phyloP scores from a whole-genome alignment of 2,113 vertebrate genomes.

The Calonectris borealis region DNA sequence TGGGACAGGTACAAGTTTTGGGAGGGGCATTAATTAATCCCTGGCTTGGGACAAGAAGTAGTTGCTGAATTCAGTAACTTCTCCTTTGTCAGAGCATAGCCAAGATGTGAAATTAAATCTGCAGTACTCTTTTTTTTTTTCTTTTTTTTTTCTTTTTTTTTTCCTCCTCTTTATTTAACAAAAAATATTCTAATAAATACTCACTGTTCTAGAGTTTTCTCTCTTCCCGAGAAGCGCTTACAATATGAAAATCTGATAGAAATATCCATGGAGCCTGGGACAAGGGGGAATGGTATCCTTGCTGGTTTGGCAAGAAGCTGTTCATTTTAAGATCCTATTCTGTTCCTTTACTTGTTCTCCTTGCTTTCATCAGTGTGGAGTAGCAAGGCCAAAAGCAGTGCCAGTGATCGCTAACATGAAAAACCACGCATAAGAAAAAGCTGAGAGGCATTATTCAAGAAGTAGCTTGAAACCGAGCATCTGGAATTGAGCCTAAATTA shows the following conservation, averaged over 20 bases:
- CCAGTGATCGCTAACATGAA: neutral
- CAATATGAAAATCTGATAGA: neutral
- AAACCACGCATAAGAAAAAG: slow-evolving; percentile 15
- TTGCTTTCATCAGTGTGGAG: slow-evolving; percentile 38
- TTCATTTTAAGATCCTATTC: slow-evolving; percentile 16
- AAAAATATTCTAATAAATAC: slow-evolving; percentile 64
- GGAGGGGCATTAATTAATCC: slow-evolving; percentile 69
- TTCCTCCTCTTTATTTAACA: slow-evolving; percentile 63
- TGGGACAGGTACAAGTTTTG: slow-evolving; percentile 12
- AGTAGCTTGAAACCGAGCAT: neutral
- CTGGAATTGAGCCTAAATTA: slow-evolving; percentile 20
- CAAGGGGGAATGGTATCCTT: slow-evolving; percentile 48
- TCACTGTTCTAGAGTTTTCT: slow-evolving; percentile 64
- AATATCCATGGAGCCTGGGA: slow-evolving; percentile 26
- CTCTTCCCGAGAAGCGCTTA: slow-evolving; percentile 47
- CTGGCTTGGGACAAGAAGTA: slow-evolving; percentile 65
- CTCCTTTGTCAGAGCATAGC: slow-evolving; percentile 72
- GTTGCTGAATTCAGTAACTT: slow-evolving; percentile 58
- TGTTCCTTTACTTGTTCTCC: slow-evolving; percentile 25
- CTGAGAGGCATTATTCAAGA: neutral
- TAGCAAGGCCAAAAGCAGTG: slow-evolving; percentile 24
- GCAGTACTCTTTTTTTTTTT: slow-evolving; percentile 51
- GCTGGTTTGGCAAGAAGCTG: slow-evolving; percentile 37
- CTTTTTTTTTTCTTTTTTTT: neutral
- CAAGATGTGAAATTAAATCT: slow-evolving; percentile 77